Percentiles rank a stretch among this genome's conserved stretches.
phyloP scores from a whole-genome alignment of 2,888 invertebrate genomes.

The Brachycybe producta region DNA sequence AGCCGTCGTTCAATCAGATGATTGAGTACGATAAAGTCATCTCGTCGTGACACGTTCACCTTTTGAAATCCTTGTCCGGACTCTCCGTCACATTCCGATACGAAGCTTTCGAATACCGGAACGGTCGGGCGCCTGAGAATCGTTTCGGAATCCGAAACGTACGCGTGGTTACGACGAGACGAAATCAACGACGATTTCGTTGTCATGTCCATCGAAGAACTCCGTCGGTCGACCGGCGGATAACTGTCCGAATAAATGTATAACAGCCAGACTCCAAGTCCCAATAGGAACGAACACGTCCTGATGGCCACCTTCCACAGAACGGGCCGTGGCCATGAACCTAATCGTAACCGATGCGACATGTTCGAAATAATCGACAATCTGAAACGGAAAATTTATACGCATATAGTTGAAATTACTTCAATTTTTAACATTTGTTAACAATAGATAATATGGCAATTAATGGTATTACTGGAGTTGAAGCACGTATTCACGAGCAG shows the following conservation, averaged over 20 bases:
- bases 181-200: too few species aligned
- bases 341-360: background rate
- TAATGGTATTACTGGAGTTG: too few species aligned
- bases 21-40: slow-evolving; percentile 70
- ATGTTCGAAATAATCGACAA: background rate
- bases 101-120: slow-evolving; percentile 1
- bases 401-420: background rate
- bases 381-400: background rate
- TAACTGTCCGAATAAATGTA: slow-evolving; percentile 1
- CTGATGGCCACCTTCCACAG: background rate
- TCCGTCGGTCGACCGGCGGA: background rate
- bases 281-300: background rate
- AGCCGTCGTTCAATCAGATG: background rate
- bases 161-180: background rate
- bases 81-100: background rate
- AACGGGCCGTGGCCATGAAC: background rate
- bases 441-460: too few species aligned
- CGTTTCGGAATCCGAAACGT: background rate
- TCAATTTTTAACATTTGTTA: background rate
- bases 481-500: too few species aligned
- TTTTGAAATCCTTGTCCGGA: background rate
- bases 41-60: slow-evolving; percentile 44
- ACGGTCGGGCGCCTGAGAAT: slow-evolving; percentile 5
- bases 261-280: background rate
- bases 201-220: background rate